Conservation (phyloP, 2,113 vertebrate genomes). For the Scopus umbretta region DNA sequence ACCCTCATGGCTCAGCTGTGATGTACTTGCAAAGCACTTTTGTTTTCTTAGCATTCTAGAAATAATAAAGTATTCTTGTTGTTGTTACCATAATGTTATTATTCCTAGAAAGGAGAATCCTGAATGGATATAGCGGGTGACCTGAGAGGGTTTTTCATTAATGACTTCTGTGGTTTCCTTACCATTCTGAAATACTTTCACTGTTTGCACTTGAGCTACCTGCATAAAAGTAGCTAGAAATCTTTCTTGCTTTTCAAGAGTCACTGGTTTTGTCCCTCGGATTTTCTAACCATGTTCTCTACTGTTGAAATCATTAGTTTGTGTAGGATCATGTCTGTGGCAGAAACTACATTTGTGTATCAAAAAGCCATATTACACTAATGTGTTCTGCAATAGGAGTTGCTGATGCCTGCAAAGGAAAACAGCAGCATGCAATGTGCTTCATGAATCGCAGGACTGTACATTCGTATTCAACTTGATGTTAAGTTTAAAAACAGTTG, state of each 20-base stretch:
- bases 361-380: not conserved
- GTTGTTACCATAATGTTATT: not conserved
- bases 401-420: not conserved
- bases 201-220: not conserved
- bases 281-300: not conserved
- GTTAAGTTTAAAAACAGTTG: not conserved
- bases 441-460: not conserved
- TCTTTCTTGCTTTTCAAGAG: not conserved
- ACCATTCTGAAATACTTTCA: not conserved
- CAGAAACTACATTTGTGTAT: not conserved
- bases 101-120: not conserved
- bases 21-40: not conserved
- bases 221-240: not conserved
- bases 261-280: not conserved
- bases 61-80: not conserved
- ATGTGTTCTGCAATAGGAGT: not conserved
- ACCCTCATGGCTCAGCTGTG: not conserved
- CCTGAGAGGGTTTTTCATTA: not conserved
- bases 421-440: not conserved
- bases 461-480: not conserved
- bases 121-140: not conserved
- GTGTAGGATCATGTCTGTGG: not conserved
- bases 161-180: not conserved
- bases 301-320: not conserved
- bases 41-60: not conserved